Evolutionary conservation across 2,797 vertebrate species (phyloP).

Genomic region (Brotogeris chrysoptera): DNA sequence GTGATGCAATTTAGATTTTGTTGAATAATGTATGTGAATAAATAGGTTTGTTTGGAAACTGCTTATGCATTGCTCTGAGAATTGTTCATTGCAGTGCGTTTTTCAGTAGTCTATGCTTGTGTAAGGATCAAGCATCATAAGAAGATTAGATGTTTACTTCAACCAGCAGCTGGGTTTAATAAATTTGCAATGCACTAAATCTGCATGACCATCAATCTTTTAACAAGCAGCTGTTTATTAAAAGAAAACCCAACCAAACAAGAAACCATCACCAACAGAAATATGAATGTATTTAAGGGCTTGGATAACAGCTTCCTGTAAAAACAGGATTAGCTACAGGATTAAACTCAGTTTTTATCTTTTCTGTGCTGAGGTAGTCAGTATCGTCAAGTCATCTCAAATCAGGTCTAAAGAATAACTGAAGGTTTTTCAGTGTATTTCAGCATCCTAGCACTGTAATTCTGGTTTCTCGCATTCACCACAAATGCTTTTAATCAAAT

Average conservation of each 20-base stretch:
- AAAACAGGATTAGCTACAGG: not conserved
- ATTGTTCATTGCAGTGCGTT: not conserved
- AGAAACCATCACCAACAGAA: not conserved
- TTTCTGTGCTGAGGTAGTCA: not conserved
- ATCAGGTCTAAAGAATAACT: not conserved
- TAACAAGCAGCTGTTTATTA: not conserved
- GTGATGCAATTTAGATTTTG: not conserved
- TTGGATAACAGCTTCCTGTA: not conserved
- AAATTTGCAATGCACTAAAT: not conserved
- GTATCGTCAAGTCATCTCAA: not conserved
- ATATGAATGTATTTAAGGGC: not conserved
- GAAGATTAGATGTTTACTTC: not conserved
- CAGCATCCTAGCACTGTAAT: not conserved
- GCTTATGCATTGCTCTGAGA: not conserved
- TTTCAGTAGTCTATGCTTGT: not conserved
- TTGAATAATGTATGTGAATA: not conserved
- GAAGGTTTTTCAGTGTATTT: not conserved
- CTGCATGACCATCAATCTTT: not conserved
- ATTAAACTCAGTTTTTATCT: not conserved
- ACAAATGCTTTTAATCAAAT: constrained; percentile 26
- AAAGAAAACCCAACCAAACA: not conserved
- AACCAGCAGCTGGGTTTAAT: not conserved
- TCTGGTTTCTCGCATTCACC: not conserved
- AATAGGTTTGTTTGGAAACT: not conserved
- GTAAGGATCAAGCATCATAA: not conserved